Conservation (phyloP, 2,888 invertebrate genomes). For the Tachina fera region DNA sequence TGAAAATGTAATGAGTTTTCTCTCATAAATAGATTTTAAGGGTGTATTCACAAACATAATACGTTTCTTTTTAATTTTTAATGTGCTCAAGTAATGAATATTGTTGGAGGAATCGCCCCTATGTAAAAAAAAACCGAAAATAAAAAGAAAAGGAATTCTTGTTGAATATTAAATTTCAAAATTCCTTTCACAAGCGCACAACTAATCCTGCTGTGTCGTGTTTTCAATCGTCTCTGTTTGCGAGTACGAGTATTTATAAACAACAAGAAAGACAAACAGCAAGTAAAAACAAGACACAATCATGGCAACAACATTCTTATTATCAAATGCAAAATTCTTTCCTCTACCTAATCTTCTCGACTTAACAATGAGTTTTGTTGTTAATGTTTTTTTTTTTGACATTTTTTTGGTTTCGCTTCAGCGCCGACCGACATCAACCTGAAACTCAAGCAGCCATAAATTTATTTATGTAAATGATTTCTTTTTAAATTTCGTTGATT, state of each 20-base stretch:
- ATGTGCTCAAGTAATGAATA: too few species aligned
- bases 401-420: conserved; percentile 27
- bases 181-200: not conserved
- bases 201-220: not conserved
- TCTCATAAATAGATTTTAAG: too few species aligned
- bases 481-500: not conserved
- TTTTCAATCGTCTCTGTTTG: not conserved
- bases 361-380: not conserved
- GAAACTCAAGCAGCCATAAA: conserved; percentile 23
- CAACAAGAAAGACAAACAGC: not conserved
- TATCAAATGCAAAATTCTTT: not conserved
- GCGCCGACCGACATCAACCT: not conserved
- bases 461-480: conserved; percentile 26
- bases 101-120: too few species aligned
- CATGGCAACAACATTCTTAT: not conserved
- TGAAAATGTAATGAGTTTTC: too few species aligned
- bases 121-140: too few species aligned
- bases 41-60: too few species aligned
- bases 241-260: not conserved
- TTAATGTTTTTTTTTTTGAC: conserved; percentile 17
- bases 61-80: too few species aligned
- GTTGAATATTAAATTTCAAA: not conserved
- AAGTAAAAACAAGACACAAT: not conserved
- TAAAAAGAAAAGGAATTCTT: not conserved
- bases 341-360: not conserved